phyloP scores from a whole-genome alignment of 2,888 invertebrate species.

The Pyrrhia umbra region DNA sequence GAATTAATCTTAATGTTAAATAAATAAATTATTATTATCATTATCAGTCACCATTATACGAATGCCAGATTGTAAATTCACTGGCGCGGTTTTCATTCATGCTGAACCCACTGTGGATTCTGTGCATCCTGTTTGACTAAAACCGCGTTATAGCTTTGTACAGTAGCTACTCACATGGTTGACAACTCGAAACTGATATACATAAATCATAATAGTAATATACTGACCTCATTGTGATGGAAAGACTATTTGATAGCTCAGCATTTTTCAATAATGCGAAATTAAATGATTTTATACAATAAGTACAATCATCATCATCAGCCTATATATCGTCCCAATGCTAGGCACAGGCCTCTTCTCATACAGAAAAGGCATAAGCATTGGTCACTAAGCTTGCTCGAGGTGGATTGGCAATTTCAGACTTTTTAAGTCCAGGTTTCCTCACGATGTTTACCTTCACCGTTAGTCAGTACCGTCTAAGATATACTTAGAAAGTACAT shows the following conservation, averaged over 20 bases:
- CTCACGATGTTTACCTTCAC: too few relatives aligned
- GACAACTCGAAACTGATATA: conserved; percentile 20
- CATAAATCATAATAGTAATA: conserved; percentile 23
- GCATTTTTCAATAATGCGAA: too few relatives aligned
- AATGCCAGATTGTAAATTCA: conserved; percentile 12
- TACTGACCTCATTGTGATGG: conserved; percentile 23
- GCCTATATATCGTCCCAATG: too few relatives aligned
- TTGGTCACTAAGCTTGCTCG: too few relatives aligned
- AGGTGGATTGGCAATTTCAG: too few relatives aligned
- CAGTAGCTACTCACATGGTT: conserved; percentile 36
- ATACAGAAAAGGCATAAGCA: too few relatives aligned
- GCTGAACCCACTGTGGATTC: conserved; percentile 16
- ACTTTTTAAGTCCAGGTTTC: too few relatives aligned
- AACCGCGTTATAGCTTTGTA: conserved; percentile 40
- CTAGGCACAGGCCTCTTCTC: too few relatives aligned
- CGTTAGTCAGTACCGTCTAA: too few relatives aligned
- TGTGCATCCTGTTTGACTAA: conserved; percentile 22
- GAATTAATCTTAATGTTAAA: background rate
- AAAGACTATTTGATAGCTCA: conserved; percentile 13
- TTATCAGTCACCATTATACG: conserved; percentile 6
- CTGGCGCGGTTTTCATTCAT: conserved; percentile 44
- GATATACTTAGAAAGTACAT: too few relatives aligned
- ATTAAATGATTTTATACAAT: too few relatives aligned
- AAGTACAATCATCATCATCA: too few relatives aligned
- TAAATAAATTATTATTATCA: conserved; percentile 20